phyloP scores from a whole-genome alignment of 2,888 invertebrate genomes.

The Plebejus melissa region DNA sequence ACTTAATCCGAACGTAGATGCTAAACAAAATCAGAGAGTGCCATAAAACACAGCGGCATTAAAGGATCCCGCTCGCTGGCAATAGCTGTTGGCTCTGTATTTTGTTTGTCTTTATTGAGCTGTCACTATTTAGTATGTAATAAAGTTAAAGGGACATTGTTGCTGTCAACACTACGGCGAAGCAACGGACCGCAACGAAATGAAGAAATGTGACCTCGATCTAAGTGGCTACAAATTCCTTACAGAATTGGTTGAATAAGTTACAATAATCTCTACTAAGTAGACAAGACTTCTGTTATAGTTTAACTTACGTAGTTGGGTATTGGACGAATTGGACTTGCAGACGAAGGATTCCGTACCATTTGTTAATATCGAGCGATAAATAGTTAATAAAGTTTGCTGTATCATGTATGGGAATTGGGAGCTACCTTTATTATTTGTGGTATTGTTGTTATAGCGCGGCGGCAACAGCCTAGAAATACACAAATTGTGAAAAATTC shows the following conservation, averaged over 20 bases:
- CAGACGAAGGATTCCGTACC: no score
- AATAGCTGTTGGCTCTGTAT: background rate
- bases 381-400: no score
- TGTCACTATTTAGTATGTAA: background rate
- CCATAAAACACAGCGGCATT: background rate
- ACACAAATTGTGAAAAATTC: no score
- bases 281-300: background rate
- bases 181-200: background rate
- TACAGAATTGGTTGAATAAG: background rate
- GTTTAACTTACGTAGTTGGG: no score
- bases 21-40: background rate
- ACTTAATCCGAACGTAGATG: constrained; percentile 4
- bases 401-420: no score
- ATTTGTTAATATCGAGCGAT: no score
- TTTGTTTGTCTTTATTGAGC: background rate
- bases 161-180: background rate
- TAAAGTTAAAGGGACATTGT: background rate
- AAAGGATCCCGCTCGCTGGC: background rate
- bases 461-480: no score
- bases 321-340: no score
- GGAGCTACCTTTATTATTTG: no score
- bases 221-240: background rate
- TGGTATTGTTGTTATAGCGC: no score
- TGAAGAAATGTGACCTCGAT: background rate
- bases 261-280: background rate